Base-by-base conservation (phyloP, 2,888 invertebrate genomes). In the Mylabris sibirica region DNA sequence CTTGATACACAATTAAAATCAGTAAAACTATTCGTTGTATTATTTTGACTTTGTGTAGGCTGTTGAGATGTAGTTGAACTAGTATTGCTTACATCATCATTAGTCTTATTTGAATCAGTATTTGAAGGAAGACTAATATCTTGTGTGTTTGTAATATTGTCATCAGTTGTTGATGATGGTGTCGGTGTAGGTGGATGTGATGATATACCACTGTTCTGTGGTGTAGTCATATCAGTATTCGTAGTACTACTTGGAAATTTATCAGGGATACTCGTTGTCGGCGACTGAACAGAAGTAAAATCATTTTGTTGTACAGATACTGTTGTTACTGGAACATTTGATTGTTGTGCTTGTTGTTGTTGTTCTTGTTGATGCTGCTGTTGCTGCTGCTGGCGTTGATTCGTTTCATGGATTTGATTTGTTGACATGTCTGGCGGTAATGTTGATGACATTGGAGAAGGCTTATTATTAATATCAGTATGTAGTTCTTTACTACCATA, bases 131-230 rank as follows among this genome's bases (percentile, higher is more conserved):
- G 83, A 83, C 82, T 82, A 63, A 80, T 76, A 65, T 83, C 83
- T 74, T 84, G 84, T 30, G 76, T 76, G 71, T 82, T 84, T 6
- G 80, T 80, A 68, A 81, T 79, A 74, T 81, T 83, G 69, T 85
- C 85, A 73, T 84, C 85, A 22, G 84, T 85, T n/a, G 85, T 85
- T 22, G 84, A 84, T 14, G 85, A 84, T 14, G 85, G 85, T 8
- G 83, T 84, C 3, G 84, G 85, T 17, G 84, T 84, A 11, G 85
- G 80, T 22, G 85, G 84, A 79, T 85, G 86, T 49, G 84, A 84
- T 35, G 82, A 79, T 59, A 82, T 77, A 30, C 78, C 77, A 67
- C 78, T 77, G 65, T 82, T 79, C 44, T 78, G 77, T 11, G 80
- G 74, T 60, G 78, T 59, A 63, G 74, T 79, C 17, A 76, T 64